Conservation (phyloP, 2,797 vertebrate species). For the Lagodon rhomboides region DNA sequence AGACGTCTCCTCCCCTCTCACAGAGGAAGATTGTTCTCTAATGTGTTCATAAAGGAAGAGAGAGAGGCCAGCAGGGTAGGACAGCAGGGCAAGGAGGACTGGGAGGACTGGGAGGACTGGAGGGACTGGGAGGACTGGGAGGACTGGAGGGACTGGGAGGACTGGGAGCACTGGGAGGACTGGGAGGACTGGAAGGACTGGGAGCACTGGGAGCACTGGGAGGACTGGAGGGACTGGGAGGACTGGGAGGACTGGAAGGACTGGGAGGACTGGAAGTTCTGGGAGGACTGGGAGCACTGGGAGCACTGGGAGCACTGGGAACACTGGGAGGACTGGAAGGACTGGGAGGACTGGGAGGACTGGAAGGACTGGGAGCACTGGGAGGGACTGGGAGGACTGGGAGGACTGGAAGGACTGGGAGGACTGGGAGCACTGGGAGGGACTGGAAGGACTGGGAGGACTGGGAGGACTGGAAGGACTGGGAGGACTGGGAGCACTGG, state of each 20-base stretch:
- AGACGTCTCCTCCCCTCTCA: conserved; percentile 12
- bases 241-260: not conserved
- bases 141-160: too few relatives aligned
- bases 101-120: not conserved
- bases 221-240: too few relatives aligned
- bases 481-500: too few relatives aligned
- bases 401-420: too few relatives aligned
- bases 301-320: too few relatives aligned
- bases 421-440: not conserved
- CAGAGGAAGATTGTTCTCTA: conserved; percentile 26
- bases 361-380: not conserved
- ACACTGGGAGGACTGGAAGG: too few relatives aligned
- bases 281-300: not conserved
- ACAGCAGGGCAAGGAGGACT: not conserved
- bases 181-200: not conserved
- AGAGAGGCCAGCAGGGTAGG: not conserved
- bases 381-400: not conserved
- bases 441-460: too few relatives aligned
- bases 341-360: not conserved
- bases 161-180: not conserved
- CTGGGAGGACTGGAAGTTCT: not conserved
- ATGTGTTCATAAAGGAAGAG: conserved; percentile 7
- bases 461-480: too few relatives aligned
- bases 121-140: too few relatives aligned
- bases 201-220: too few relatives aligned